phyloP scores from a whole-genome alignment of 2,888 invertebrate genomes.

The Phorcus lineatus region DNA sequence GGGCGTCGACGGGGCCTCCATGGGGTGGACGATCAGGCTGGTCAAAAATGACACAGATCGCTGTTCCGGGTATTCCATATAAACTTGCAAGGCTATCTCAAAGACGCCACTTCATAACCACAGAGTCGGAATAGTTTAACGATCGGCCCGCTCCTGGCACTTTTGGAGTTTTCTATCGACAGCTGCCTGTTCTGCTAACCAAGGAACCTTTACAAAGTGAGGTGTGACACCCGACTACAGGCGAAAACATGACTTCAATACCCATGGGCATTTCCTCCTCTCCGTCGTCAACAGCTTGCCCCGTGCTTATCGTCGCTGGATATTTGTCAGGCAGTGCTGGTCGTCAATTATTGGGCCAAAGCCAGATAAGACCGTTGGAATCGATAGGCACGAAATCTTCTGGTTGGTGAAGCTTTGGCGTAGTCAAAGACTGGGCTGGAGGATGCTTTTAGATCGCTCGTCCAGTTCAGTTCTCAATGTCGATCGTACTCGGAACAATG shows the following conservation, averaged over 20 bases:
- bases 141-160: too few relatives aligned
- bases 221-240: too few relatives aligned
- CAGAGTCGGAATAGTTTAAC: too few relatives aligned
- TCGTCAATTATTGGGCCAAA: conserved; percentile 8
- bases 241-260: too few relatives aligned
- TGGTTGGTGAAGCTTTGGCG: not conserved
- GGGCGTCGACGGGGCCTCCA: not conserved
- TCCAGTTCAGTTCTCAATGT: too few relatives aligned
- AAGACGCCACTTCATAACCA: too few relatives aligned
- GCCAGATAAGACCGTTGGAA: conserved; percentile 8
- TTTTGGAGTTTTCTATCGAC: too few relatives aligned
- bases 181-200: too few relatives aligned
- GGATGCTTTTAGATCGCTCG: not conserved
- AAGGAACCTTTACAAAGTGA: too few relatives aligned
- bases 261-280: not conserved
- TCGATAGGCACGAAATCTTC: not conserved
- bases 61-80: conserved; percentile 2
- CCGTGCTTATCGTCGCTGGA: not conserved
- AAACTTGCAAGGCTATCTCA: not conserved
- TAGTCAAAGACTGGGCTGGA: not conserved
- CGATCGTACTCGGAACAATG: too few relatives aligned
- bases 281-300: not conserved
- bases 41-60: not conserved
- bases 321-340: not conserved
- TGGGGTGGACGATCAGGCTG: not conserved